A percentile compares a stretch with the other conserved stretches of the same genome.
Evolutionary conservation across 2,113 vertebrate genomes (phyloP).

Genomic region (Scalopus aquaticus): DNA sequence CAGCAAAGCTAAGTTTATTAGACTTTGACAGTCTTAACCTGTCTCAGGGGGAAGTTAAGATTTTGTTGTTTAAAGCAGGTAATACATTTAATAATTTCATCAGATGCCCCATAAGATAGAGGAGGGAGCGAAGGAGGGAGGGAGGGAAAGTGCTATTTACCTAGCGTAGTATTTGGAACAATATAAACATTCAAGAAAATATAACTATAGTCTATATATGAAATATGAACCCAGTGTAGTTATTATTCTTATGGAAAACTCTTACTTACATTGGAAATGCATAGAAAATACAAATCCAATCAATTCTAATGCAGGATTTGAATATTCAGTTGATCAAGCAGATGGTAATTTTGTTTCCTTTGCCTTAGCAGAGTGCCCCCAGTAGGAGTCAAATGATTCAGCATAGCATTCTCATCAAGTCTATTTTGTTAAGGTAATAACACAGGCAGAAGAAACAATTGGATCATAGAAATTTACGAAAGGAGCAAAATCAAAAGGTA

Average conservation of each 20-base stretch:
- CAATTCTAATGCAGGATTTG: background rate
- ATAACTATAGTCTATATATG: background rate
- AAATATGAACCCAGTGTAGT: background rate
- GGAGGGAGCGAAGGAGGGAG: background rate
- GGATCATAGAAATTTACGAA: background rate
- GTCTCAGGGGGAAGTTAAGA: background rate
- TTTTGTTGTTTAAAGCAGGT: background rate
- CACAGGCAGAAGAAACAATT: background rate
- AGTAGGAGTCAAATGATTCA: background rate
- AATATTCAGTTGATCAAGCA: background rate
- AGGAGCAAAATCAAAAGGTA: background rate
- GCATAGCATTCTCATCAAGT: background rate
- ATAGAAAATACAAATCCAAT: background rate
- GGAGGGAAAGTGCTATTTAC: background rate
- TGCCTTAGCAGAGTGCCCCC: background rate
- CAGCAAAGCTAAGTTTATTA: background rate
- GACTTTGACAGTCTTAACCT: background rate
- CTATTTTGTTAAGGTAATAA: background rate
- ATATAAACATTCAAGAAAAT: background rate
- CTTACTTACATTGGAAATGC: background rate
- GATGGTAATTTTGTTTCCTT: background rate
- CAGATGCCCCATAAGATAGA: too few species aligned
- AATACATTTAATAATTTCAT: too few species aligned
- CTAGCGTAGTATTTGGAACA: background rate
- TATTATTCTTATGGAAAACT: slow-evolving; percentile 1